Evolutionary conservation across 2,888 invertebrate genomes (phyloP).

Genomic region (Halictus ligatus): DNA sequence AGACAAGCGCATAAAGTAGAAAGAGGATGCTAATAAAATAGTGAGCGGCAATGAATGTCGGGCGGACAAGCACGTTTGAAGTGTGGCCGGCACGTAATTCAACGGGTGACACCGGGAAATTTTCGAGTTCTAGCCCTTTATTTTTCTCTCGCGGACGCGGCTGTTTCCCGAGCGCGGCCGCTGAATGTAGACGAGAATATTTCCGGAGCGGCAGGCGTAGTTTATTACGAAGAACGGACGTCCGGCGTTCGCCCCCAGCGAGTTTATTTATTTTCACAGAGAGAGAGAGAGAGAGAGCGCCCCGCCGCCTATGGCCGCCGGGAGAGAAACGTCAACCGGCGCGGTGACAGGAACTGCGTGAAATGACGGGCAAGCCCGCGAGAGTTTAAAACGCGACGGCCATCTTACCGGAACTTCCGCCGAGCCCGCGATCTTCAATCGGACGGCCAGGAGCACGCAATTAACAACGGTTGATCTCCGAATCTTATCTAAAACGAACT

Average conservation of each 20-base stretch:
- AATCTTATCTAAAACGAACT: no score
- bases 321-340: background rate
- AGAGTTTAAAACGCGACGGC: constrained; percentile 34
- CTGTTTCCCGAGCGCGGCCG: constrained; percentile 43
- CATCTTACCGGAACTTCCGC: background rate
- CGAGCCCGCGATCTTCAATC: no score
- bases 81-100: constrained; percentile 65
- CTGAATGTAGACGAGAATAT: constrained; percentile 60
- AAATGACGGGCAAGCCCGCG: constrained; percentile 10
- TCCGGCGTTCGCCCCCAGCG: constrained; percentile 61
- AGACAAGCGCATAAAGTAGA: background rate
- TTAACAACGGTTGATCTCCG: no score
- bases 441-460: no score
- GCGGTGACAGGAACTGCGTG: background rate
- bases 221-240: constrained; percentile 69
- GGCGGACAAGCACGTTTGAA: constrained; percentile 56
- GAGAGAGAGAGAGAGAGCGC: no score
- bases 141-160: constrained; percentile 55
- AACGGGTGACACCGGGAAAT: constrained; percentile 62
- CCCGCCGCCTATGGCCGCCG: background rate
- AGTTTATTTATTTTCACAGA: constrained; percentile 64
- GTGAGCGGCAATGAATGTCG: constrained; percentile 48
- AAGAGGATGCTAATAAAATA: constrained; percentile 4
- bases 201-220: constrained; percentile 64
- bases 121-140: constrained; percentile 62